phyloP scores from a whole-genome alignment of 1,140 invertebrate species.

The Bathynomus jamesi region DNA sequence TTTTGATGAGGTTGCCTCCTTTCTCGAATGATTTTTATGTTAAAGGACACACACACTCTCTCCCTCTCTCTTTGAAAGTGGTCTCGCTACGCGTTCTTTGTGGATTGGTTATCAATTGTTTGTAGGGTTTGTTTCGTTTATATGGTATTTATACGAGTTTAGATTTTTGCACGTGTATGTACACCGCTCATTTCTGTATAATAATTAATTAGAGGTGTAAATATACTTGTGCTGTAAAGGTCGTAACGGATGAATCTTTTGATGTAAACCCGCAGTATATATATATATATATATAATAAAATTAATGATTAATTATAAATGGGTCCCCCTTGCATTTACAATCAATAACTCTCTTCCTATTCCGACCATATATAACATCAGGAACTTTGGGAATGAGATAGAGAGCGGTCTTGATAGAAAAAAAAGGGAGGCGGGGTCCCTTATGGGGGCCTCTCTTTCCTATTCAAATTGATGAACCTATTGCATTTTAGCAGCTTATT shows the following conservation, averaged over 20 bases:
- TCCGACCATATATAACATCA: no score
- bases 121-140: not conserved
- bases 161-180: not conserved
- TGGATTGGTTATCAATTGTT: not conserved
- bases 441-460: not conserved
- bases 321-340: not conserved
- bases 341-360: not conserved
- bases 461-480: not conserved
- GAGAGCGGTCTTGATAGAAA: not conserved
- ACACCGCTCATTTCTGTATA: no score
- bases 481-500: conserved; percentile 1
- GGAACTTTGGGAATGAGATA: no score
- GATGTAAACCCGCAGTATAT: not conserved
- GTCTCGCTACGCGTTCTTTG: not conserved
- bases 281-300: not conserved
- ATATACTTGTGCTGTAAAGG: not conserved
- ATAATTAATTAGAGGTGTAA: not conserved
- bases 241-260: not conserved
- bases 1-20: not conserved
- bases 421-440: not conserved
- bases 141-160: not conserved
- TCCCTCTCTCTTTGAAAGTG: not conserved
- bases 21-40: no score
- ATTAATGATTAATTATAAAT: not conserved
- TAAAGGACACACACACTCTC: no score